phyloP scores from a whole-genome alignment of 2,797 vertebrate species.

The Hirundo rustica region DNA sequence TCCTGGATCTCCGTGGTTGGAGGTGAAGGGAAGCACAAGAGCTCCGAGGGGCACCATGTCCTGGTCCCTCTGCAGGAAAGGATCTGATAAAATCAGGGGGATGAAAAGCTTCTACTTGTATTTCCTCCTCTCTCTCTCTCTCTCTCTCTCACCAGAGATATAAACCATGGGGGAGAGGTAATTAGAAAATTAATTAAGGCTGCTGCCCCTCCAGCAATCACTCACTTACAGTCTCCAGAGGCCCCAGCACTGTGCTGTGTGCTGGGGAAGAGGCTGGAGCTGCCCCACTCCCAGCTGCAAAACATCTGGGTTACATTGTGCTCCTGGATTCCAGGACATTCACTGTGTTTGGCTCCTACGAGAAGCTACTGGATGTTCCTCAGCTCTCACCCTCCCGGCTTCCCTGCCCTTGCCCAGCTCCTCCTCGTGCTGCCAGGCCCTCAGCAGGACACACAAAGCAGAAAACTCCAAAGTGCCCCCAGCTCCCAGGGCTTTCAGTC shows the following conservation, averaged over 20 bases:
- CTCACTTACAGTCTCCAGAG: neutral
- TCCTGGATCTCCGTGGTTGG: neutral
- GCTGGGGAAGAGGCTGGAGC: neutral
- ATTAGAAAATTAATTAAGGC: neutral
- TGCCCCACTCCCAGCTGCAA: slow-evolving; percentile 44
- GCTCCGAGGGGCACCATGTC: neutral
- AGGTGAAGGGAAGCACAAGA: neutral
- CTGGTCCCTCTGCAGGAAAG: neutral
- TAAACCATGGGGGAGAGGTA: neutral
- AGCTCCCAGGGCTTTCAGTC: neutral
- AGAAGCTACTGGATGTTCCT: slow-evolving; percentile 56
- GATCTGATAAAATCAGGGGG: neutral
- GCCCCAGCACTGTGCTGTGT: neutral
- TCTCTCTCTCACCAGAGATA: neutral
- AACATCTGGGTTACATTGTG: slow-evolving; percentile 48
- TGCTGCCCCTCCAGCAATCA: neutral
- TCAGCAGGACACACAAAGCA: neutral
- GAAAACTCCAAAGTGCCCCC: neutral
- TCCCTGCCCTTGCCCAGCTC: neutral
- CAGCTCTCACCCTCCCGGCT: neutral
- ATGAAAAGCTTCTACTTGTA: neutral
- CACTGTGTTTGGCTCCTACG: slow-evolving; percentile 15
- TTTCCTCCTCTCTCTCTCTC: neutral
- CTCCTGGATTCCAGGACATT: slow-evolving; percentile 65
- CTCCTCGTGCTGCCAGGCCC: neutral